Evolutionary conservation across 2,113 vertebrate genomes (phyloP).

Genomic region (Oreochromis niloticus): DNA sequence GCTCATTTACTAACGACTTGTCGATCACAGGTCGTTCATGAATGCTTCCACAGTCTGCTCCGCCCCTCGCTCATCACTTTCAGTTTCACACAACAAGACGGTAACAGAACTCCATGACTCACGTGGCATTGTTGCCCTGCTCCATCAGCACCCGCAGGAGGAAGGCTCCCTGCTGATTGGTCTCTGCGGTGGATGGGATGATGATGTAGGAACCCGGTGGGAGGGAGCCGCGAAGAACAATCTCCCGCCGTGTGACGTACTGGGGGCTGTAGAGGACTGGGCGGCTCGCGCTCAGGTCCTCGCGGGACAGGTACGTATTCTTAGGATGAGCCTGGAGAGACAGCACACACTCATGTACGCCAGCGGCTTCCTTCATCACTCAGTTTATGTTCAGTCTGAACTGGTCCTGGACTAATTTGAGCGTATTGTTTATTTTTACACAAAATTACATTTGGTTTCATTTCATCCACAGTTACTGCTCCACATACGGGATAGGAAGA

Average conservation of each 20-base stretch:
- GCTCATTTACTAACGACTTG: not conserved
- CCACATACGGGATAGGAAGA: not conserved
- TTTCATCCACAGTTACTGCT: not conserved
- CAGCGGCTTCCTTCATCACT: not conserved
- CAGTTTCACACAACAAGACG: not conserved
- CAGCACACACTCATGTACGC: not conserved
- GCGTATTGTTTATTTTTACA: not conserved
- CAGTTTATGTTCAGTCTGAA: not conserved
- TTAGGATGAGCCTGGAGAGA: constrained; percentile 41
- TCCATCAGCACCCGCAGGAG: constrained; percentile 72
- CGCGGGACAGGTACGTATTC: constrained; percentile 19
- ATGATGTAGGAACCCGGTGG: constrained; percentile 70
- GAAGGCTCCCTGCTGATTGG: constrained; percentile 64
- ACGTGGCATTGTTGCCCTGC: constrained; percentile 58
- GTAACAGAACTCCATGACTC: not conserved
- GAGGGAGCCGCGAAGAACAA: constrained; percentile 58
- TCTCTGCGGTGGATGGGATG: constrained; percentile 51
- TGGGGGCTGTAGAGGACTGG: constrained; percentile 17
- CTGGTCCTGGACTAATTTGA: not conserved
- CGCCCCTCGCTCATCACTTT: not conserved
- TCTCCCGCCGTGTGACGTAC: constrained; percentile 48
- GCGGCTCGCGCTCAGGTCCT: not conserved
- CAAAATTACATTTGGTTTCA: not conserved
- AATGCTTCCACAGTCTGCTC: not conserved
- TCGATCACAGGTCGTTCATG: fast-evolving